A percentile compares a stretch with the other conserved stretches of the same genome.
Evolutionary conservation across 2,888 invertebrate species (phyloP).

Genomic region (Shargacucullia verbasci): DNA sequence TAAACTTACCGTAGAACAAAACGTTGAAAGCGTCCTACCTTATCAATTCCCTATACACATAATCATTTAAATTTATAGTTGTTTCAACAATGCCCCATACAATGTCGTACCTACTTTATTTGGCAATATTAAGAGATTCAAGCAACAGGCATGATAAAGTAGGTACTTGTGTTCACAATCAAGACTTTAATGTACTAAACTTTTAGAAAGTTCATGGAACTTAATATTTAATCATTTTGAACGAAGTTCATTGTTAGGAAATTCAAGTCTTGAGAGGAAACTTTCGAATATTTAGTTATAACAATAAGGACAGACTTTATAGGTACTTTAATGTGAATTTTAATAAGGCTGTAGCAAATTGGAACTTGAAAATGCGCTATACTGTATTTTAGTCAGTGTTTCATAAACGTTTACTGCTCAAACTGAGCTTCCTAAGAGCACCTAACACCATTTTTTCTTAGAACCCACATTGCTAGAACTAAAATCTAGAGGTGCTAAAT

Average conservation of each 20-base stretch:
- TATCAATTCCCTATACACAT: conserved; percentile 31
- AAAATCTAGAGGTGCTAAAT: no score
- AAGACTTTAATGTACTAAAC: conserved; percentile 44
- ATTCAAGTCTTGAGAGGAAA: conserved; percentile 48
- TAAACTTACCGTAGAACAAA: conserved; percentile 1
- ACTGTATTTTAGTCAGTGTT: no score
- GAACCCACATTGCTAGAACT: no score
- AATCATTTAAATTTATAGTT: conserved; percentile 6
- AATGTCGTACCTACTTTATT: conserved; percentile 4
- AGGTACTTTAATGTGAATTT: conserved; percentile 48
- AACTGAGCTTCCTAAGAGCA: no score
- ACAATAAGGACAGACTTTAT: conserved; percentile 42
- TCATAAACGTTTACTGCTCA: no score
- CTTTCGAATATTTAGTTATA: conserved; percentile 54
- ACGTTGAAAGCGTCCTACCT: conserved; percentile 11
- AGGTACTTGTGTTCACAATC: conserved; percentile 40
- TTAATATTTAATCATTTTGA: conserved; percentile 59
- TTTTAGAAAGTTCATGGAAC: conserved; percentile 53
- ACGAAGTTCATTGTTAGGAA: conserved; percentile 52
- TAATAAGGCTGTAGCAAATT: conserved; percentile 43
- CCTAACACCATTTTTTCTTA: no score
- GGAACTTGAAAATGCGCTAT: conserved; percentile 13
- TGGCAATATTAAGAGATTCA: conserved; percentile 16
- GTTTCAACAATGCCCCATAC: conserved; percentile 1
- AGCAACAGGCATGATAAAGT: conserved; percentile 47